Conservation (phyloP, 2,113 vertebrate genomes). For the Tenrec ecaudatus region DNA sequence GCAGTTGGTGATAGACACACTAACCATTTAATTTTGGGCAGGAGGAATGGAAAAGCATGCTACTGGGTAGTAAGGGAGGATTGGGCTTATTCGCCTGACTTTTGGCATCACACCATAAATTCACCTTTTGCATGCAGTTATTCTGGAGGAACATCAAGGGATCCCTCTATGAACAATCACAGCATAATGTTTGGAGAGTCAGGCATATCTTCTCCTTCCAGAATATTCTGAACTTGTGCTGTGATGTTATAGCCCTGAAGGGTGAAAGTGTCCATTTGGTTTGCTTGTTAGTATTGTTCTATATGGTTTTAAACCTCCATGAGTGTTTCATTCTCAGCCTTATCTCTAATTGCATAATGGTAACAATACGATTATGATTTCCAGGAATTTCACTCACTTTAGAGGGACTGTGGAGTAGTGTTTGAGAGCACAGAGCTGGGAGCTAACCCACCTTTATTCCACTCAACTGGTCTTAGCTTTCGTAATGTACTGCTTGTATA, state of each 20-base stretch:
- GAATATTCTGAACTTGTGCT: not conserved
- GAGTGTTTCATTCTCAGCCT: conserved; percentile 15
- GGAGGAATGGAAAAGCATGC: not conserved
- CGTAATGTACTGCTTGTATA: conserved; percentile 17
- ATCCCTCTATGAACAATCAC: not conserved
- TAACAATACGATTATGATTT: not conserved
- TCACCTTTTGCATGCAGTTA: not conserved
- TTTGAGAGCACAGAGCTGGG: not conserved
- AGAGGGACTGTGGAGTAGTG: not conserved
- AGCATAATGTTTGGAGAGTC: not conserved
- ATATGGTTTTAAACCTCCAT: conserved; percentile 12
- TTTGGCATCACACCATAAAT: not conserved
- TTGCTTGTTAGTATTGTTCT: conserved; percentile 5
- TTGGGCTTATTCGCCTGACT: not conserved
- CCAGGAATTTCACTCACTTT: not conserved
- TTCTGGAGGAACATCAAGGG: not conserved
- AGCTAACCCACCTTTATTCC: not conserved
- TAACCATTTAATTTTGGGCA: not conserved
- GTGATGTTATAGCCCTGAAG: not conserved
- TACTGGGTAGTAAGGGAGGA: not conserved
- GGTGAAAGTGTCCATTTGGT: not conserved
- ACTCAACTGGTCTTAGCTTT: conserved; percentile 31
- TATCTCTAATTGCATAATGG: not conserved
- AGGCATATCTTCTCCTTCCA: not conserved
- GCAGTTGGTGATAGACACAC: not conserved